Percentiles rank a stretch among this genome's conserved stretches.
phyloP scores from a whole-genome alignment of 2,797 vertebrate genomes.

The Fratercula arctica region DNA sequence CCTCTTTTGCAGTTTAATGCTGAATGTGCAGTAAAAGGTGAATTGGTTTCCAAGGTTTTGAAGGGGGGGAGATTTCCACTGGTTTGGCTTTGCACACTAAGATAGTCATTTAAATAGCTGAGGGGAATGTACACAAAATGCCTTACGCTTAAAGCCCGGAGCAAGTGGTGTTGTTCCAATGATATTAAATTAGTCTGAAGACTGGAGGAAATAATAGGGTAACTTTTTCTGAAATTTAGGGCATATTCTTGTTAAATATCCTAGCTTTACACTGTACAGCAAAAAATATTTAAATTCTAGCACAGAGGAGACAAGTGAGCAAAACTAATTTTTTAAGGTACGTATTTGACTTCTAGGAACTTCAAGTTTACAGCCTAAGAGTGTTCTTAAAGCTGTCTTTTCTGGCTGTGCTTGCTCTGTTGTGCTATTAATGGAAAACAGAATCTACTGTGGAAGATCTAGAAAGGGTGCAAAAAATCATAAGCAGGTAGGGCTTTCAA shows the following conservation, averaged over 20 bases:
- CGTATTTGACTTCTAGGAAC: not conserved
- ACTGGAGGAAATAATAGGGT: not conserved
- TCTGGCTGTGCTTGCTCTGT: not conserved
- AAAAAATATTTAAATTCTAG: conserved; percentile 1
- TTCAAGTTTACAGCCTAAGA: not conserved
- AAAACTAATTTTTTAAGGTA: conserved; percentile 5
- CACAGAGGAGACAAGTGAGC: not conserved
- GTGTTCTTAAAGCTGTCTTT: not conserved
- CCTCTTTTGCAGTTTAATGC: conserved; percentile 19
- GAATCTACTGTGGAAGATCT: not conserved
- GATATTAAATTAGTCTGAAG: not conserved
- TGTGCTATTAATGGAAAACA: not conserved
- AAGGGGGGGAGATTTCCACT: not conserved
- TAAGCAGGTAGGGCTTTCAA: not conserved
- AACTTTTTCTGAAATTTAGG: not conserved
- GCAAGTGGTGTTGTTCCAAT: not conserved
- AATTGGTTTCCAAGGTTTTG: not conserved
- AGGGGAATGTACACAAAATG: conserved; percentile 28
- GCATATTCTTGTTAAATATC: not conserved
- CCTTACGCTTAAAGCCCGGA: conserved; percentile 39
- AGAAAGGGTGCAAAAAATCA: not conserved
- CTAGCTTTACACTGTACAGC: not conserved
- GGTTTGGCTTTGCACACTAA: not conserved
- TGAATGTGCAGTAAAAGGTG: conserved; percentile 54
- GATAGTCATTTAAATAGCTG: not conserved